Base-by-base conservation (phyloP, 1,140 invertebrate genomes). In the Maconellicoccus hirsutus region DNA sequence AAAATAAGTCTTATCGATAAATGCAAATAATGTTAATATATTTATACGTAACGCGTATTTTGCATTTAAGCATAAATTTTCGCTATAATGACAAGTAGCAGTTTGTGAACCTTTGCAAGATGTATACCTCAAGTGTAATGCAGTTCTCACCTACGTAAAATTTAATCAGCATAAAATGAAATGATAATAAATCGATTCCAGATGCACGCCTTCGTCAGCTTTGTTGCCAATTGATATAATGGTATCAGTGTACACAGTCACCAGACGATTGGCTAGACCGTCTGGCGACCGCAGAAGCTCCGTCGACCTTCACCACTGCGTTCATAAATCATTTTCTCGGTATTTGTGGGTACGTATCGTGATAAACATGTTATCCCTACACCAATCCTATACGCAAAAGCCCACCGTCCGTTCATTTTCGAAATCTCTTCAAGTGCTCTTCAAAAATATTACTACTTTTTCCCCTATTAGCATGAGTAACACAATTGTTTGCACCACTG, bases 301-400 rank as follows among this genome's bases (percentile, higher is more conserved):
- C 25, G 2, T 23, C 61, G 61, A 66, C 61, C 61, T 66, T 66
- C 10, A 66, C 22, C 21, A 25, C 25, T 4, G 21, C 22, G 19
- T 25, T 22, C 4, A 66, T 66, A 66, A 66, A 66, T 66, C 61
- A 66, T 66, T 66, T 66, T 66, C 75, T 52, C 42, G 16, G n/a
- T 52, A 52, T 16, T 16, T 52, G 29, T 52, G 42, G 12, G 42
- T 19, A 14, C 42, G 42, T 52, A 52, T 52, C 16, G n/a, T 19
- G 42, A 52, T 52, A 52, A 52, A 52, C 42, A 16, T 16, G 42
- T 52, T 52, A 52, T 3, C 42, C 29, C 29, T 33, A 6, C 12
- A 33, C 29, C 29, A 3, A 33, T 33, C 29, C 29, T 33, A 12
- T 33, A 12, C 29, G 12, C 29, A 3, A 33, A 33, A 33, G 12